Evolutionary conservation across 53 echinoderm and acorn worm species (phyloP).

Genomic region (Holothuria leucospilota): DNA sequence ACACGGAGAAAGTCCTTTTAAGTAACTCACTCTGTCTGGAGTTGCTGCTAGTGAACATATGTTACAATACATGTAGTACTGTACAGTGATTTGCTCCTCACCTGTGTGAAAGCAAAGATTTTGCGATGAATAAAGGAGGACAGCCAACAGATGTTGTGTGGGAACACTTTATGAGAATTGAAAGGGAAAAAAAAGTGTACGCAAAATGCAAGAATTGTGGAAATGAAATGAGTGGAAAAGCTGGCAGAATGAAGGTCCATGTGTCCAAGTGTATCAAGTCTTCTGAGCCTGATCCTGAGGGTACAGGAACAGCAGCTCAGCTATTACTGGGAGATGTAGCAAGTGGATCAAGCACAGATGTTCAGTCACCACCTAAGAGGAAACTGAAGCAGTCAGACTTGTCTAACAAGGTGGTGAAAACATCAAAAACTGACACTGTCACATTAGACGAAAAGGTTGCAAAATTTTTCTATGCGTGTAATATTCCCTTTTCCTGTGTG

Average conservation of each 20-base stretch:
- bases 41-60: too few relatives aligned
- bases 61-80: too few relatives aligned
- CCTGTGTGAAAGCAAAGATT: too few relatives aligned
- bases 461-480: constrained; percentile 22
- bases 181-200: background rate
- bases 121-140: background rate
- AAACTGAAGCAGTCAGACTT: background rate
- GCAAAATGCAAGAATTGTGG: background rate
- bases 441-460: constrained; percentile 10
- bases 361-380: background rate
- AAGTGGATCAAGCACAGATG: background rate
- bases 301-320: too few relatives aligned
- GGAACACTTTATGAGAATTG: constrained; percentile 19
- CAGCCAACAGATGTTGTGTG: background rate
- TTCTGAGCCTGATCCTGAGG: too few relatives aligned
- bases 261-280: too few relatives aligned
- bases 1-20: too few relatives aligned
- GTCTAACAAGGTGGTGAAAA: constrained; percentile 8
- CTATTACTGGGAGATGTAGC: background rate
- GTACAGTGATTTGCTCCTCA: too few relatives aligned
- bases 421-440: background rate
- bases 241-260: too few relatives aligned
- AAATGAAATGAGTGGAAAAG: too few relatives aligned
- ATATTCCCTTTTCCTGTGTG: constrained; percentile 23
- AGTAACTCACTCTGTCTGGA: too few relatives aligned